A percentile compares a stretch with the other conserved stretches of the same genome.
phyloP scores from a whole-genome alignment of 1,140 invertebrate species.

The Ceratitis capitata region DNA sequence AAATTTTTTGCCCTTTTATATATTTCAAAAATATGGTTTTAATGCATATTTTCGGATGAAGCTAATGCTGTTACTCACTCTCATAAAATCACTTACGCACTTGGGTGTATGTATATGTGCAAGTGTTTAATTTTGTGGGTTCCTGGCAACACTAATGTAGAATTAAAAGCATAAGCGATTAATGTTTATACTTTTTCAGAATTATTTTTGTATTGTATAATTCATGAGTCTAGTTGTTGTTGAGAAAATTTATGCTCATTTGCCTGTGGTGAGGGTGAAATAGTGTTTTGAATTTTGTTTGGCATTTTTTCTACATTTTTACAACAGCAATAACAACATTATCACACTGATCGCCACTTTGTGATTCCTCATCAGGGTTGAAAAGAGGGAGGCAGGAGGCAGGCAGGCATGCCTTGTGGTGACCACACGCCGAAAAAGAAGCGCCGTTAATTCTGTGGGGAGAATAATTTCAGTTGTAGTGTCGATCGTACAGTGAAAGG shows the following conservation, averaged over 20 bases:
- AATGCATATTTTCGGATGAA: no score
- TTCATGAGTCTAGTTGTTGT: background rate
- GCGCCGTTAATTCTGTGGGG: conserved; percentile 24
- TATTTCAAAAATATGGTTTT: no score
- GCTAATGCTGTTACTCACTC: no score
- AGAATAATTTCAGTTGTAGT: conserved; percentile 28
- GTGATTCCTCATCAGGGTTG: background rate
- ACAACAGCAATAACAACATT: background rate
- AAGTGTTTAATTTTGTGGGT: no score
- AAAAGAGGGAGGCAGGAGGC: background rate
- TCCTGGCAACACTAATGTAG: background rate
- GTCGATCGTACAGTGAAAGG: background rate
- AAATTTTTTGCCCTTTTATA: no score
- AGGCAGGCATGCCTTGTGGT: background rate
- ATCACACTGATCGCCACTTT: background rate
- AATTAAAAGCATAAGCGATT: background rate
- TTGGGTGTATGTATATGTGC: background rate
- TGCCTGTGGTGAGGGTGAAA: background rate
- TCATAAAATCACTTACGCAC: background rate
- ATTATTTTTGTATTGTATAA: background rate
- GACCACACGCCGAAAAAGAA: conserved; percentile 28
- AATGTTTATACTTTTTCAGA: background rate
- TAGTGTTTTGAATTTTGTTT: background rate
- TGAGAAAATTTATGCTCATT: background rate
- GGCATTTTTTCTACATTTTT: background rate